These are phyloP conservation scores for Papilio polyxenes DNA, from an alignment of 1,140 invertebrate species.

Conservation along the genomic window DNA sequence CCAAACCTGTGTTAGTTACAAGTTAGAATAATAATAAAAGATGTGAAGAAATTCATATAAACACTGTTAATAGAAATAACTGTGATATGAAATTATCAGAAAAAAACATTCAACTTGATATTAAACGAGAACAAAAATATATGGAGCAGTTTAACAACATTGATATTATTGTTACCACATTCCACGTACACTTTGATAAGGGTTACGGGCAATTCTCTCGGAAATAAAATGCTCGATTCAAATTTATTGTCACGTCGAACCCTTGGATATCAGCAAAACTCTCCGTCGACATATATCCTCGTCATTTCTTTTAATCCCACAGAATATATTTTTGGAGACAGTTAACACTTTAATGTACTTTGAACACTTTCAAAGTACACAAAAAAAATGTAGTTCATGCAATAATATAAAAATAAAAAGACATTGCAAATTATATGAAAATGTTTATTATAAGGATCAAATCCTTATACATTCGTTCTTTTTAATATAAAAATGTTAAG, in stretches of 20 bases:
- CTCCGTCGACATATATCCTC: slow-evolving; percentile 22
- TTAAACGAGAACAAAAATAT: slow-evolving; percentile 9
- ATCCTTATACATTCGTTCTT: too few species aligned
- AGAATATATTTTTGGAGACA: background rate
- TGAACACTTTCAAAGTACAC: background rate
- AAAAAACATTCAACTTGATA: slow-evolving; percentile 20
- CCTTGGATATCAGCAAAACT: slow-evolving; percentile 26
- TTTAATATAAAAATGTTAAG: too few species aligned
- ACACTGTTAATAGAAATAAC: background rate
- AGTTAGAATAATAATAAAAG: background rate
- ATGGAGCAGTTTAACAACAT: slow-evolving; percentile 13
- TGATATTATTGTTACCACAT: slow-evolving; percentile 12
- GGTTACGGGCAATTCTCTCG: slow-evolving; percentile 11
- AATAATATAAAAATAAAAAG: too few species aligned
- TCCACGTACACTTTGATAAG: slow-evolving; percentile 20
- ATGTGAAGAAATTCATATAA: background rate
- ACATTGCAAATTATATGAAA: too few species aligned
- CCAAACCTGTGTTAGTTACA: background rate
- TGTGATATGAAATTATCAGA: background rate
- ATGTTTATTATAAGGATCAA: too few species aligned
- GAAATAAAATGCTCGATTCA: slow-evolving; percentile 22
- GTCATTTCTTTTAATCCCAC: slow-evolving; percentile 14
- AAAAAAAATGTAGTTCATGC: background rate
- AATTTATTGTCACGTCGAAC: slow-evolving; percentile 21
- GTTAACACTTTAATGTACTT: background rate